phyloP scores from a whole-genome alignment of 1,140 invertebrate species.

The Drosophila watanabei region DNA sequence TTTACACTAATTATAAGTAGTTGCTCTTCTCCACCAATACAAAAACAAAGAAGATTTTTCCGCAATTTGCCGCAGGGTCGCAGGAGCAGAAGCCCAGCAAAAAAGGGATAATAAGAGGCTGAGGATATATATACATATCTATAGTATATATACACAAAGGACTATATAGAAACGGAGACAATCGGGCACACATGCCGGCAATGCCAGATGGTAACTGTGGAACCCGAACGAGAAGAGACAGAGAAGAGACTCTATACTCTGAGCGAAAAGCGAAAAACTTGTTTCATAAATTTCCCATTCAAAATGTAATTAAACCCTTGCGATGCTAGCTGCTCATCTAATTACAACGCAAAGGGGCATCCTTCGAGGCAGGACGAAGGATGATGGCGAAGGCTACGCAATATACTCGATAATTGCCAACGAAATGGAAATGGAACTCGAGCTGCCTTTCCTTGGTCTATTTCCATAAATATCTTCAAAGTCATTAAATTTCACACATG shows the following conservation, averaged over 20 bases:
- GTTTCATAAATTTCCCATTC: constrained; percentile 84
- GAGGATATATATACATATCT: constrained; percentile 1
- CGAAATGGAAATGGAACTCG: constrained; percentile 56
- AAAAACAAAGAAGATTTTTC: constrained; percentile 20
- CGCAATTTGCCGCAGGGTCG: constrained; percentile 16
- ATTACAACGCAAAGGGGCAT: constrained; percentile 75
- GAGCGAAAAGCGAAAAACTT: constrained; percentile 67
- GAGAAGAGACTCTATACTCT: background rate
- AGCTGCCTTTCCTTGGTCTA: constrained; percentile 27
- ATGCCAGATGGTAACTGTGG: constrained; percentile 35
- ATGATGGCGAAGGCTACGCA: constrained; percentile 30
- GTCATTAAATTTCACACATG: constrained; percentile 85
- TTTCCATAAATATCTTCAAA: constrained; percentile 83
- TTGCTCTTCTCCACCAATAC: background rate
- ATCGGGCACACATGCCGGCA: constrained; percentile 68
- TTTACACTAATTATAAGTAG: constrained; percentile 30
- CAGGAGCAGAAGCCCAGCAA: background rate
- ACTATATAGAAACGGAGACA: constrained; percentile 27
- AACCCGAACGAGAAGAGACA: background rate
- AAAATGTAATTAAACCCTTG: constrained; percentile 84
- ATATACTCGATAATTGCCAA: constrained; percentile 83
- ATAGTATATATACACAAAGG: constrained; percentile 3
- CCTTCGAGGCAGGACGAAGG: constrained; percentile 30
- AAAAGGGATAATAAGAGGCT: background rate
- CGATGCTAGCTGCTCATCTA: constrained; percentile 72